Conservation (phyloP, 2,113 vertebrate species). For the Xenopus borealis region DNA sequence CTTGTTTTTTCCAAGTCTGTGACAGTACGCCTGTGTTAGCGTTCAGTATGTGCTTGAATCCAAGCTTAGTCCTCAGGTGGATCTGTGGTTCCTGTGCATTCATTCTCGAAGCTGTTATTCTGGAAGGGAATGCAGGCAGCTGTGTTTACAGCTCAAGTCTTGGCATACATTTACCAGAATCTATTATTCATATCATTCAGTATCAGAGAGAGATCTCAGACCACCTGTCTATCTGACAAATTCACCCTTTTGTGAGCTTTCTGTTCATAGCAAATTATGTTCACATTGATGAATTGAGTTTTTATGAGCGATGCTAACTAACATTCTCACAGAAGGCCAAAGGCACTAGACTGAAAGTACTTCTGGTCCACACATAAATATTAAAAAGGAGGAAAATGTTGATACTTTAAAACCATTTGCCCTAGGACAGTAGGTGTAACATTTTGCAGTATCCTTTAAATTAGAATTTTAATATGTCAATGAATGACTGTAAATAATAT, state of each 20-base stretch:
- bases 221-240: slow-evolving; percentile 99
- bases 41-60: slow-evolving; percentile 50
- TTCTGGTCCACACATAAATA: slow-evolving; percentile 86
- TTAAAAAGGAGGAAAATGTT: slow-evolving; percentile 72
- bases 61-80: slow-evolving; percentile 95
- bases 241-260: slow-evolving; percentile 99
- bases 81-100: slow-evolving; percentile 85
- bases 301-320: slow-evolving; percentile 97
- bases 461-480: slow-evolving; percentile 68
- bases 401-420: slow-evolving; percentile 73
- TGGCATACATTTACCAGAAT: slow-evolving; percentile 99
- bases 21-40: slow-evolving; percentile 48
- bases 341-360: slow-evolving; percentile 84
- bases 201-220: slow-evolving; percentile 99
- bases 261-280: slow-evolving; percentile 98
- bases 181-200: slow-evolving; percentile 99
- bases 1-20: slow-evolving; percentile 63
- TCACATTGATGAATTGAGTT: slow-evolving; percentile 99
- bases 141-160: slow-evolving; percentile 99
- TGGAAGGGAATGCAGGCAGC: slow-evolving; percentile 99
- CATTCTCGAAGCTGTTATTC: slow-evolving; percentile 99
- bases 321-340: slow-evolving; percentile 88
- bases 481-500: slow-evolving; percentile 68
- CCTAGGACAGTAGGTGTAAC: slow-evolving; percentile 69
- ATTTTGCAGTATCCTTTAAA: slow-evolving; percentile 67